A percentile compares a stretch with the other conserved stretches of the same genome.
These are phyloP conservation scores for Cynoglossus semilaevis DNA, from an alignment of 2,113 vertebrate genomes.

Conservation along the genomic window DNA sequence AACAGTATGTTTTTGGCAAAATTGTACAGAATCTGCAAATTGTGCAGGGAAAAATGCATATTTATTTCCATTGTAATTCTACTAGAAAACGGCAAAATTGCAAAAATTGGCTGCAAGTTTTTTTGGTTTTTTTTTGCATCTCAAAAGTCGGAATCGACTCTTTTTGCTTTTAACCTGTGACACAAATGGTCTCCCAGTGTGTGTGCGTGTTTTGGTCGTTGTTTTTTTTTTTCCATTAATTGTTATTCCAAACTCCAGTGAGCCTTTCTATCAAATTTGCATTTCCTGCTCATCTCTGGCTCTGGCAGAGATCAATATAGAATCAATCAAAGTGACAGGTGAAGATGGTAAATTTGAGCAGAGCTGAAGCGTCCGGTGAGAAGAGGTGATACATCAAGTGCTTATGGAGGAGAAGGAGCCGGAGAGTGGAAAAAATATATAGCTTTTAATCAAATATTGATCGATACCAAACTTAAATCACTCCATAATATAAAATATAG, in stretches of 20 bases:
- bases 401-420: conserved; percentile 21
- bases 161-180: neutral
- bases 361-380: conserved; percentile 59
- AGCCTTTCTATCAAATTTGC: conserved; percentile 69
- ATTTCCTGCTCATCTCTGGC: conserved; percentile 67
- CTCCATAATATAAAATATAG: conserved; percentile 40
- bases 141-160: too few species aligned
- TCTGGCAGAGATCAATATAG: conserved; percentile 61
- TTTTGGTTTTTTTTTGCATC: too few species aligned
- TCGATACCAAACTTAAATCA: conserved; percentile 58
- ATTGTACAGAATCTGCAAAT: too few species aligned
- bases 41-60: too few species aligned
- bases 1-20: too few species aligned
- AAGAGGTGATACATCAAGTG: conserved; percentile 63
- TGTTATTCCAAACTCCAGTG: conserved; percentile 41
- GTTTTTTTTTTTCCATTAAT: conserved; percentile 38
- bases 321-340: conserved; percentile 75
- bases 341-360: conserved; percentile 70
- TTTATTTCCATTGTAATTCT: too few species aligned
- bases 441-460: conserved; percentile 73
- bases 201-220: neutral
- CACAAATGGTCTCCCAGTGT: conserved; percentile 4
- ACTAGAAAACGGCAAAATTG: too few species aligned
- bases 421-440: conserved; percentile 56
- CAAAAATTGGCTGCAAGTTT: too few species aligned